Base-by-base conservation (phyloP, 2,113 vertebrate genomes). In the Sylvilagus bachmani region DNA sequence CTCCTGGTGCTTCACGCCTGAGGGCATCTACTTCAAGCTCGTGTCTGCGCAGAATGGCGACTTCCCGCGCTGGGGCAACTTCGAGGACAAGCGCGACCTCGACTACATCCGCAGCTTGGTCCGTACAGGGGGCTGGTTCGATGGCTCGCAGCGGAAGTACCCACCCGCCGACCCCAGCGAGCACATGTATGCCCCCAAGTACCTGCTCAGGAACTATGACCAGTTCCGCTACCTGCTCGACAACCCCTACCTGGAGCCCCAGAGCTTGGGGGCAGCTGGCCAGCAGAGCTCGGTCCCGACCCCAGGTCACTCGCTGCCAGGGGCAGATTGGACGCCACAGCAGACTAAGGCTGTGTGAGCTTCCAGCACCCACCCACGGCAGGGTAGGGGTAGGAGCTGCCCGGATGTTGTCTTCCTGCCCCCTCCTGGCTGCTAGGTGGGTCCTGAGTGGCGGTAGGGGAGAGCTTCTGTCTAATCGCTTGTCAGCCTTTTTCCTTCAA, bases 51-150 rank as follows among this genome's bases (percentile, higher is more conserved):
- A 99, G 98, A 99, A 99, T 0, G 99, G 99, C 9, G 99, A 99
- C 97, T 99, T 99, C 89, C 99, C 99, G 0, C 99, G 99, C 78
- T 99, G 99, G 99, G 99, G 99, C 0, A 99, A 99, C 98, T 99
- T 99, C 0, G 99, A 99, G 98, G 99, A 99, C 98, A 99, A 99
- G 95, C 98, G 99, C 6, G 99, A 99, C 98, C 99, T 99, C 95
- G 99, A 99, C 95, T 99, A 99, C 94, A 99, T 99, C 95, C 99
- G 99, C 21, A 98, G 99, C 71, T 96, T 99, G 97, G 99, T 99
- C 98, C 99, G 99, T 94, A 99, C 99, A 3, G 99, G 99, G 31
- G 99, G 99, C 92, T 99, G 99, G 99, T 99, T 99, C 0, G 99
- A 99, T 38, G 99, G 99, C 96, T 99, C 99, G 1, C 97, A 98